These are phyloP conservation scores for Crocidura indochinensis DNA, from an alignment of 2,797 vertebrate species.

Conservation along the genomic window DNA sequence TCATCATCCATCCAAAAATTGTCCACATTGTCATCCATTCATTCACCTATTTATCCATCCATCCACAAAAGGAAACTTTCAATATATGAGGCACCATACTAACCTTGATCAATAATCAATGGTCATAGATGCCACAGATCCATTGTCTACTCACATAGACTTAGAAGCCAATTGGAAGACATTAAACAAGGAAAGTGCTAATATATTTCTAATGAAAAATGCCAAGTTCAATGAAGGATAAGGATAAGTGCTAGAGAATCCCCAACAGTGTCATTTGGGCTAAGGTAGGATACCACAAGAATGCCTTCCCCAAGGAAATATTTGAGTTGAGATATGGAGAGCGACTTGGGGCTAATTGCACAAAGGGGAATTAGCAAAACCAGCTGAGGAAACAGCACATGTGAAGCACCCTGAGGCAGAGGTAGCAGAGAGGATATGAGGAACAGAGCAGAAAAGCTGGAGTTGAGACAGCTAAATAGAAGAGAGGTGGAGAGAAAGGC, in stretches of 20 bases:
- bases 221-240: not conserved
- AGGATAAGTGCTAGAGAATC: not conserved
- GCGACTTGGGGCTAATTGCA: not conserved
- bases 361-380: not conserved
- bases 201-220: conserved; percentile 15
- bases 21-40: no score
- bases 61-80: not conserved
- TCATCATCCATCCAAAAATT: no score
- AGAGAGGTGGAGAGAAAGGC: not conserved
- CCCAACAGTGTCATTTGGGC: not conserved
- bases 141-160: not conserved
- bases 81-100: not conserved
- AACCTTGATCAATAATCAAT: not conserved
- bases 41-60: no score
- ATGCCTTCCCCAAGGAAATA: conserved; percentile 55
- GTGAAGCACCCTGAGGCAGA: conserved; percentile 48
- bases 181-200: not conserved
- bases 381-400: not conserved
- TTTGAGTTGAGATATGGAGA: conserved; percentile 33
- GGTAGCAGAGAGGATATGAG: not conserved
- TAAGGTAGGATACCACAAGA: not conserved
- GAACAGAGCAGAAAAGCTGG: not conserved
- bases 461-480: not conserved
- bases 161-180: not conserved
- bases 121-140: not conserved